Conservation (phyloP, 2,888 invertebrate genomes). For the Mythimna ferrago region DNA sequence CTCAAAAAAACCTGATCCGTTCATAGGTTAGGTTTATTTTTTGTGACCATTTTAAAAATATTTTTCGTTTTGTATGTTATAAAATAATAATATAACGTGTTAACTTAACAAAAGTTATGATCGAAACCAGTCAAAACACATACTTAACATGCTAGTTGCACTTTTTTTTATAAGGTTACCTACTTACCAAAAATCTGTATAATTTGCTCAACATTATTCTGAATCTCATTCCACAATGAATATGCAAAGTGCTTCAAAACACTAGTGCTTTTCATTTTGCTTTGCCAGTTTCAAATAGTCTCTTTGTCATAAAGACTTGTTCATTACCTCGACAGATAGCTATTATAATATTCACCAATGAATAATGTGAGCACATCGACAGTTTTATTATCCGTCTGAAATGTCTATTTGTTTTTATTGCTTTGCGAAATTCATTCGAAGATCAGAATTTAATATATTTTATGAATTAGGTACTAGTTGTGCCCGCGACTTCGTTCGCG, state of each 20-base stretch:
- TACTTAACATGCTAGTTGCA: no score
- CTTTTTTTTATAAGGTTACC: no score
- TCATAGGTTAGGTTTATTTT: no score
- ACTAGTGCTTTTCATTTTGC: conserved; percentile 18
- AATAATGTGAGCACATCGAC: conserved; percentile 8
- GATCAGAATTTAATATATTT: not conserved
- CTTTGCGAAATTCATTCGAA: conserved; percentile 1
- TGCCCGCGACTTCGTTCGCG: no score
- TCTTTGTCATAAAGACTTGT: conserved; percentile 34
- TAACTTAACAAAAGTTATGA: no score
- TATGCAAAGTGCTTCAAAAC: conserved; percentile 15
- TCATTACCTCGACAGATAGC: conserved; percentile 2
- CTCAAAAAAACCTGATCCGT: no score
- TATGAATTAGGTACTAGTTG: no score
- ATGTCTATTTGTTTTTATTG: conserved; percentile 9
- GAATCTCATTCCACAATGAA: not conserved
- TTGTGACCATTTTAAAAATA: no score
- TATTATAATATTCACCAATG: conserved; percentile 23
- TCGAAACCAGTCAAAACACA: no score
- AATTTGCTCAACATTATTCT: conserved; percentile 1
- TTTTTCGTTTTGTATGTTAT: no score
- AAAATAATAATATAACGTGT: no score
- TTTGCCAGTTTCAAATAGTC: conserved; percentile 13
- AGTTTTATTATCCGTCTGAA: not conserved
- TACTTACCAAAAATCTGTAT: not conserved